Percentiles rank a stretch among this genome's conserved stretches.
Conservation (phyloP, 2,113 vertebrate species). For the Bos indicus region DNA sequence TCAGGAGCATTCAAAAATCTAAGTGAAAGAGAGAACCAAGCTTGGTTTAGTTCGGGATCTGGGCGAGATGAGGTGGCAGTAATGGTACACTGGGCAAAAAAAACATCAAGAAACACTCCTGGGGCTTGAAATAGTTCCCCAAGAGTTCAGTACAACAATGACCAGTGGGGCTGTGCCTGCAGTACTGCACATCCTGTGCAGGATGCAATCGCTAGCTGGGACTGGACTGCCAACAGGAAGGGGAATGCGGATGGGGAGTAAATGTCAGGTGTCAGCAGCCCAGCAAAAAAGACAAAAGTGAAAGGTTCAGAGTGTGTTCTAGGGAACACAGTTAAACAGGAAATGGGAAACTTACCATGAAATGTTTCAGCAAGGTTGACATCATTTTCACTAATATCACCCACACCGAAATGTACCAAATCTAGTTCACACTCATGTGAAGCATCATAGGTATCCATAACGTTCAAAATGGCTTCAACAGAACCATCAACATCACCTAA, state of each 20-base stretch:
- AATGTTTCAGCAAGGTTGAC: constrained; percentile 90
- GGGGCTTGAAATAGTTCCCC: not conserved
- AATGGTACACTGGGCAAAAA: not conserved
- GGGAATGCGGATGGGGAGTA: not conserved
- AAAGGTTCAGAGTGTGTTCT: not conserved
- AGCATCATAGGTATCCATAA: constrained; percentile 90
- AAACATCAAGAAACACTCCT: not conserved
- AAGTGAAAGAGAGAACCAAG: not conserved
- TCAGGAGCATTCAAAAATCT: not conserved
- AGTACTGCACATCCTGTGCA: not conserved
- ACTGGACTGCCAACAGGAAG: not conserved
- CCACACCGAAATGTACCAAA: constrained; percentile 91
- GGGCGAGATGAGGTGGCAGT: not conserved
- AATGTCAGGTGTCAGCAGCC: not conserved
- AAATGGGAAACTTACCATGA: constrained; percentile 79
- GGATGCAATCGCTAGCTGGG: not conserved
- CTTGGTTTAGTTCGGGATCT: not conserved
- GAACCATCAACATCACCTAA: constrained; percentile 96
- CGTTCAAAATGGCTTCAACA: constrained; percentile 89
- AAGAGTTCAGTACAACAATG: not conserved
- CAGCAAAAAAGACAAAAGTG: not conserved
- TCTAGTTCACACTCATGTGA: constrained; percentile 89
- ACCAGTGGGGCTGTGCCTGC: not conserved
- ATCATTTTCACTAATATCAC: constrained; percentile 93
- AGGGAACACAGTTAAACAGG: not conserved